Conservation (phyloP, 2,888 invertebrate species). For the Meliscaeva auricollis region DNA sequence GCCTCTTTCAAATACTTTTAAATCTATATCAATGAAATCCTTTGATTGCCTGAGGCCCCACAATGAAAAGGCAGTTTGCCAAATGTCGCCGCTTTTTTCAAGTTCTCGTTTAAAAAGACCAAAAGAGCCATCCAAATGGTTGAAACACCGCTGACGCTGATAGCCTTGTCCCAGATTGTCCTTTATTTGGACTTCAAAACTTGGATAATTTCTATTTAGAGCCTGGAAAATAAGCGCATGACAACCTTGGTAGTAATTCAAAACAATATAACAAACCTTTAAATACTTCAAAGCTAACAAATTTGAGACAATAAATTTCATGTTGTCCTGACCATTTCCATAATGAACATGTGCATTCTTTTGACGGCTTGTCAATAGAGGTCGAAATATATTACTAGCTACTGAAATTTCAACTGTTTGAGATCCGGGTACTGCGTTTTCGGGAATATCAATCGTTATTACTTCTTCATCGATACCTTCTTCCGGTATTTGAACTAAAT, state of each 20-base stretch:
- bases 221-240: conserved; percentile 47
- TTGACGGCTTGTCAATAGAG: conserved; percentile 86
- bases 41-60: conserved; percentile 90
- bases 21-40: conserved; percentile 89
- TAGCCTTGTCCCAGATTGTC: conserved; percentile 92
- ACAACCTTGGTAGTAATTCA: conserved; percentile 84
- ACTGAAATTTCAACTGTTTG: conserved; percentile 85
- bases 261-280: conserved; percentile 85
- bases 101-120: conserved; percentile 91
- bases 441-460: conserved; percentile 84
- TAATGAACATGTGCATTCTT: conserved; percentile 86
- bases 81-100: conserved; percentile 87
- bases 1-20: conserved; percentile 87
- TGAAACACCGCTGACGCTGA: conserved; percentile 95
- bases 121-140: conserved; percentile 94
- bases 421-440: conserved; percentile 85
- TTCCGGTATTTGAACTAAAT: conserved; percentile 88
- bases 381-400: conserved; percentile 86
- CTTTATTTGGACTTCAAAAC: conserved; percentile 86
- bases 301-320: conserved; percentile 88
- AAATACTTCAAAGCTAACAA: conserved; percentile 87
- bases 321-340: conserved; percentile 90
- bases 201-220: conserved; percentile 88
- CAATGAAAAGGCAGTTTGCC: conserved; percentile 93
- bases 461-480: conserved; percentile 82